These are phyloP conservation scores for Lycaena phlaeas DNA, from an alignment of 2,888 invertebrate genomes.

Conservation along the genomic window DNA sequence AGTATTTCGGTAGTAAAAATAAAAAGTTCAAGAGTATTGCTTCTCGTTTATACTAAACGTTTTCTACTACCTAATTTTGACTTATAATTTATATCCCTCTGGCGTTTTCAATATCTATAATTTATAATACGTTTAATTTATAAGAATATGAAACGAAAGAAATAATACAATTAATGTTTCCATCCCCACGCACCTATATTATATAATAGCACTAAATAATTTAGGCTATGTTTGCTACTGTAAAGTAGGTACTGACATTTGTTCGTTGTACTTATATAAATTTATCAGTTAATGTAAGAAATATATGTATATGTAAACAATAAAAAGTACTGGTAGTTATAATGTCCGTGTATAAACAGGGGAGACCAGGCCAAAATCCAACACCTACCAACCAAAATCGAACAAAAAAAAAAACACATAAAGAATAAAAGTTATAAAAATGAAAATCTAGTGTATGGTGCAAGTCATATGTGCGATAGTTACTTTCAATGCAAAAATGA, in stretches of 20 bases:
- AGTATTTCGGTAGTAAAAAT: slow-evolving; percentile 65
- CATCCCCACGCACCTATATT: slow-evolving; percentile 15
- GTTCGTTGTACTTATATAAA: slow-evolving; percentile 15
- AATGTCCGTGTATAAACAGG: background rate
- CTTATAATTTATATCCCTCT: slow-evolving; percentile 58
- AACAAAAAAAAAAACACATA: no score
- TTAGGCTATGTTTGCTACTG: slow-evolving; percentile 17
- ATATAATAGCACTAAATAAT: slow-evolving; percentile 43
- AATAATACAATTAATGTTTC: slow-evolving; percentile 13
- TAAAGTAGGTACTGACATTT: slow-evolving; percentile 11
- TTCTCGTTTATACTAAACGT: slow-evolving; percentile 69
- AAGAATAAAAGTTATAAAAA: no score
- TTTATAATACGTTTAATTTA: slow-evolving; percentile 20
- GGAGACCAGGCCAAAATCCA: no score
- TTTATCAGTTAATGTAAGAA: background rate
- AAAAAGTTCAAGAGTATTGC: slow-evolving; percentile 68
- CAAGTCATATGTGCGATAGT: no score
- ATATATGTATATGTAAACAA: no score
- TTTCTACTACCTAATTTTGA: slow-evolving; percentile 65
- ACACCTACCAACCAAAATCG: no score
- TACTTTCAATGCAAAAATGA: no score
- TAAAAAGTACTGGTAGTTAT: background rate
- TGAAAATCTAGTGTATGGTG: no score
- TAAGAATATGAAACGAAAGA: slow-evolving; percentile 27
- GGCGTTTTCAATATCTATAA: slow-evolving; percentile 41